Evolutionary conservation across 2,888 invertebrate genomes (phyloP), one percentile per base, ranked within the genome.

Genomic region (Aspidiotus destructor): DNA sequence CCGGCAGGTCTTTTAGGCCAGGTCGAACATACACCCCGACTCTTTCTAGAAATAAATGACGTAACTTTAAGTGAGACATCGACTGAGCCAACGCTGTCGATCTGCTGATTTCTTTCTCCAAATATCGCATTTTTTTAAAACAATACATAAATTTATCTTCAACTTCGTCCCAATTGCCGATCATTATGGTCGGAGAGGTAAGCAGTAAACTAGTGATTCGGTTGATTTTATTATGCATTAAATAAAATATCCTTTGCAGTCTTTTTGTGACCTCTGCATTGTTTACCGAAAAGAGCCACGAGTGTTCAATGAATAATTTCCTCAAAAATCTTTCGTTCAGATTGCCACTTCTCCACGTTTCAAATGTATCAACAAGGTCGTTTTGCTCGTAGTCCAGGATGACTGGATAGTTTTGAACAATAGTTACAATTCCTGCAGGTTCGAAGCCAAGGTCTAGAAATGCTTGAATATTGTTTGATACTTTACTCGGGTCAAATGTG

Each of bases 21-120:
- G 70, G 71, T 54, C 53, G 64, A 44, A 54, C 41, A 44, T 70
- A 68, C 2, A 64, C 53, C 1, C 69, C 71, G 60, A 17, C 11
- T 57, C 54, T 62, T 17, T 62, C 62, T 10, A 69, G 28, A 62
- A 69, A 69, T 9, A 57, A 53, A 15, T 62, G 57, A 55, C 69
- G 16, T 13, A 69, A 17, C 41, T 41, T 17, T n/a, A 62, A 62
- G 15, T 57, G 55, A 7, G 62, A 62, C 13, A 69, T n/a, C 8
- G 69, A 62, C 55, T 44, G 44, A 40, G 55, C 42, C 10, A 69
- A 17, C 9, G 57, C 69, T 55, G 41, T 52, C 7, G 69, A 69
- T 41, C 55, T 17, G 16, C 62, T 62, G 6, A 69, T 69, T 17
- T 69, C 55, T 44, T 62, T 69, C 42, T 62, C 62, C 0, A 15